Base-by-base conservation (phyloP, 2,113 vertebrate genomes). In the Meleagris gallopavo region DNA sequence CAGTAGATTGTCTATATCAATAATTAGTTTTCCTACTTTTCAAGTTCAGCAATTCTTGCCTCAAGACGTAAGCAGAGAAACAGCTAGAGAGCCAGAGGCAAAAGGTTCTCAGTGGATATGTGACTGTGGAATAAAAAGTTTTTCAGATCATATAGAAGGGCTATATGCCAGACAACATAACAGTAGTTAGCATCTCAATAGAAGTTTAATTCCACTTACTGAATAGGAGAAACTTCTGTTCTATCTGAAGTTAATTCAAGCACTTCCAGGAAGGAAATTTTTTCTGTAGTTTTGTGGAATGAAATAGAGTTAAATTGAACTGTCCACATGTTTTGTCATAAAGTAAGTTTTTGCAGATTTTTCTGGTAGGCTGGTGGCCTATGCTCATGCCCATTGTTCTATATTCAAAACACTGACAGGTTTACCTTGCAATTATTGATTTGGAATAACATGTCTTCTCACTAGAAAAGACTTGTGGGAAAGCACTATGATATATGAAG, bases 181-280 rank as follows among this genome's bases (percentile, higher is more conserved):
- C 52, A 77, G 83, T 78, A 94, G 70, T 94, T 95, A 93, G 91
- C 96, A 96, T 95, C 92, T 96, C 83, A 96, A 90, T 90, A 93
- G 76, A 93, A 88, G 85, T 94, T 69, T 90, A 86, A 91, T 91
- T 70, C 29, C 65, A 91, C 48, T 90, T 75, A 54, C 20, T 93
- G 88, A 96, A 94, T 86, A 89, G 76, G 75, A 86, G 78, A 91
- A 95, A 91, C 95, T 94, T 93, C 77, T 93, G 73, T 88, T 91
- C 71, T 94, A 76, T 80, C 19, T 46, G 79, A 70, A 94, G 88
- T 91, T 97, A 95, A 97, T 62, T 90, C 93, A 93, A 93, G 89
- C 88, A 95, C 76, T 95, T 94, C 61, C 27, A 40, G 85, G 25
- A 29, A 55, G 54, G 32, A 84, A 60, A 14, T 89, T 76, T 88